Evolutionary conservation across 2,113 vertebrate species (phyloP).

Genomic region (Myxocyprinus asiaticus): DNA sequence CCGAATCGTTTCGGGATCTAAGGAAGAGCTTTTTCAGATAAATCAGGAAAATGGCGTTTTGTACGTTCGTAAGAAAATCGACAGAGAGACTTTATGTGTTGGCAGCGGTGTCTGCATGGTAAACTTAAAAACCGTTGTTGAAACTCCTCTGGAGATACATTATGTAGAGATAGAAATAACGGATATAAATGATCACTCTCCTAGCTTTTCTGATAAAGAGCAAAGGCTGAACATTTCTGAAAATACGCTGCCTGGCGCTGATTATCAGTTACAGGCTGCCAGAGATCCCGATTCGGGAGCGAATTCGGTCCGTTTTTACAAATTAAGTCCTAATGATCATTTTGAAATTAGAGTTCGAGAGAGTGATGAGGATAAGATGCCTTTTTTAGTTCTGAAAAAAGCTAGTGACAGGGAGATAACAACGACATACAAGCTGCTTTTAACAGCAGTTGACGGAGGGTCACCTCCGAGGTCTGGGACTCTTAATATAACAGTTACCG

Average conservation of each 20-base stretch:
- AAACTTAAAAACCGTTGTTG: slow-evolving; percentile 49
- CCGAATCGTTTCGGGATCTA: slow-evolving; percentile 51
- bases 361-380: slow-evolving; percentile 40
- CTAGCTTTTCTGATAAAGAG: slow-evolving; percentile 42
- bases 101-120: slow-evolving; percentile 37
- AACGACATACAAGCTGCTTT: slow-evolving; percentile 3
- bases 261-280: slow-evolving; percentile 47
- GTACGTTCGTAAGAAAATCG: slow-evolving; percentile 56
- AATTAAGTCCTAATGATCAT: slow-evolving; percentile 36
- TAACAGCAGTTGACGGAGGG: slow-evolving; percentile 48
- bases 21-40: slow-evolving; percentile 63
- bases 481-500: slow-evolving; percentile 36
- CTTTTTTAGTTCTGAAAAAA: slow-evolving; percentile 40
- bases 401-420: slow-evolving; percentile 46
- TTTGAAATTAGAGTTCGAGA: slow-evolving; percentile 42
- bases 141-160: slow-evolving; percentile 53
- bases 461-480: slow-evolving; percentile 39
- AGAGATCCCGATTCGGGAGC: slow-evolving; percentile 35
- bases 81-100: slow-evolving; percentile 49
- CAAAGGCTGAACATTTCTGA: slow-evolving; percentile 42
- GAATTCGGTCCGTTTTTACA: slow-evolving; percentile 23
- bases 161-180: slow-evolving; percentile 49
- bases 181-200: slow-evolving; percentile 57
- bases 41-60: slow-evolving; percentile 64
- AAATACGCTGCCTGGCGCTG: slow-evolving; percentile 37